phyloP scores from a whole-genome alignment of 2,888 invertebrate genomes.

The Xestia rhomboidea region DNA sequence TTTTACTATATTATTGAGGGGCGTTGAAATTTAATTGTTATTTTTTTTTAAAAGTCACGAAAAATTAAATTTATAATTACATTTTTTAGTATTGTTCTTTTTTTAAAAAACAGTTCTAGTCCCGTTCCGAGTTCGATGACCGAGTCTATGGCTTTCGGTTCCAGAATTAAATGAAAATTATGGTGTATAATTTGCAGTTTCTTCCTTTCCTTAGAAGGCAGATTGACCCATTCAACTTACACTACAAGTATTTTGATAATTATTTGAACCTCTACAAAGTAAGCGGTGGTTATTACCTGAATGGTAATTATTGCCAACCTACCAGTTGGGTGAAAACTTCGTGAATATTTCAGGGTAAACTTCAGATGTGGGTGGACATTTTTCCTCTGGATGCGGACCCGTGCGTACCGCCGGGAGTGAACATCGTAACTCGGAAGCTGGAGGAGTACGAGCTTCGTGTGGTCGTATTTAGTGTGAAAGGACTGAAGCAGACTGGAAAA shows the following conservation, averaged over 20 bases:
- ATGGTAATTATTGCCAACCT: not conserved
- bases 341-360: constrained; percentile 93
- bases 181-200: not conserved
- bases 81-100: too few relatives aligned
- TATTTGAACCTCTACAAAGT: not conserved
- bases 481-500: constrained; percentile 91
- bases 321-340: not conserved
- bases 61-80: too few relatives aligned
- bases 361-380: constrained; percentile 97
- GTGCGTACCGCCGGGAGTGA: constrained; percentile 93
- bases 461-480: constrained; percentile 92
- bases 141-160: too few relatives aligned
- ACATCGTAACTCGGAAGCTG: constrained; percentile 94
- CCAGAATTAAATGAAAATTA: too few relatives aligned
- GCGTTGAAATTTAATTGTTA: too few relatives aligned
- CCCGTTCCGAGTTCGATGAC: too few relatives aligned
- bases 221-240: not conserved
- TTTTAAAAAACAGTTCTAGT: too few relatives aligned
- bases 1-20: too few relatives aligned
- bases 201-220: not conserved
- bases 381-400: constrained; percentile 91
- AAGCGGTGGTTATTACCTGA: not conserved
- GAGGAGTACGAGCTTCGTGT: constrained; percentile 93
- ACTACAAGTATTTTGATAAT: not conserved
- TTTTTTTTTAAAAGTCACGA: too few relatives aligned